phyloP scores from a whole-genome alignment of 1,140 invertebrate species.

The Frieseomelitta varia region DNA sequence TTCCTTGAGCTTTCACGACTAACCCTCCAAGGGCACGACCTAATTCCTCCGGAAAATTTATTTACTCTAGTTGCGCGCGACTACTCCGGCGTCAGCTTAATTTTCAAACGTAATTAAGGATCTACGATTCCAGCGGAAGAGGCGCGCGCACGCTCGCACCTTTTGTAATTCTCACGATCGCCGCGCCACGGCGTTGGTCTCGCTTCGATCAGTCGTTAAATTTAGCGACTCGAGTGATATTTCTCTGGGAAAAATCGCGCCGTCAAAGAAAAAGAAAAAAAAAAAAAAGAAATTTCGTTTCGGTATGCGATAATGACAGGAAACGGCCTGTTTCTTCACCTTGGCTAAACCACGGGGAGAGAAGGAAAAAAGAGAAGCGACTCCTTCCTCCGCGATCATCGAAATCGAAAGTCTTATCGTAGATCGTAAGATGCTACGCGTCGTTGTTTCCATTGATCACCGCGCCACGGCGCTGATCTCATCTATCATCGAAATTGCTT shows the following conservation, averaged over 20 bases:
- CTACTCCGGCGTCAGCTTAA: conserved; percentile 31
- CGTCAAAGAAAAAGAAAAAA: background rate
- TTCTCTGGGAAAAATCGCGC: background rate
- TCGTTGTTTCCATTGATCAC: conserved; percentile 35
- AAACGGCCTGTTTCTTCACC: background rate
- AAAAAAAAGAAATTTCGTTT: conserved; percentile 1
- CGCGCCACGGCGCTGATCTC: conserved; percentile 44
- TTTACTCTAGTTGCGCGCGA: conserved; percentile 2
- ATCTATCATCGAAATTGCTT: conserved; percentile 35
- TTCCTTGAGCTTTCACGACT: conserved; percentile 30
- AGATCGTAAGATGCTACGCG: conserved; percentile 13
- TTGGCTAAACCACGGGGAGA: background rate
- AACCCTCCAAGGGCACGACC: conserved; percentile 28
- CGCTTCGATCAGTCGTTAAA: conserved; percentile 31
- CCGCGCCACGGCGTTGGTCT: conserved; percentile 45
- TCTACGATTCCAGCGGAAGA: conserved; percentile 35
- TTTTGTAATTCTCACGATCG: conserved; percentile 24
- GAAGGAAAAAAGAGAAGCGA: too few relatives aligned
- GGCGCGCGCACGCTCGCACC: conserved; percentile 9
- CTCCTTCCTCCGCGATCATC: background rate
- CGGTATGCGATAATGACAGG: background rate
- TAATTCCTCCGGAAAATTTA: conserved; percentile 41
- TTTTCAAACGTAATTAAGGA: conserved; percentile 48
- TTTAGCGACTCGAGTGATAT: conserved; percentile 17
- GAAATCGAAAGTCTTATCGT: conserved; percentile 42